phyloP scores from a whole-genome alignment of 2,888 invertebrate genomes.

The Thymelicus acteon region DNA sequence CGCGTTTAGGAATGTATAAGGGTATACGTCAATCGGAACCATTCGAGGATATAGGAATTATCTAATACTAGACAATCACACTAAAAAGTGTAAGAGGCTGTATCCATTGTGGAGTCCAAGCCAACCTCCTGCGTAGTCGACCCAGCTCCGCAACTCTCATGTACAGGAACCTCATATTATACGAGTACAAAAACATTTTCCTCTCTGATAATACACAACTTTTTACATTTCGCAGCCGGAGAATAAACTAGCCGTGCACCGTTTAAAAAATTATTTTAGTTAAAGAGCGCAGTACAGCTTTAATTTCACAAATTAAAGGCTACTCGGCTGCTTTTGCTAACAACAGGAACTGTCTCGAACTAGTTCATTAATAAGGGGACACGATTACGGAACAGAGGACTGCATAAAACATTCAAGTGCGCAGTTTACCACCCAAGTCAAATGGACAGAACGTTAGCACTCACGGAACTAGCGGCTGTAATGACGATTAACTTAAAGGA shows the following conservation, averaged over 20 bases:
- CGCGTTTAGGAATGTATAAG: too few species aligned
- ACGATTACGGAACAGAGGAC: slow-evolving; percentile 9
- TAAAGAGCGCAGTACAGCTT: slow-evolving; percentile 7
- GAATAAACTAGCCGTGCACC: not conserved
- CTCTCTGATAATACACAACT: not conserved
- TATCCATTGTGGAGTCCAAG: too few species aligned
- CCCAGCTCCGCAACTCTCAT: too few species aligned
- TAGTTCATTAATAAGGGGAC: slow-evolving; percentile 18
- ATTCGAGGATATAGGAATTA: too few species aligned
- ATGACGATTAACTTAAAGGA: too few species aligned
- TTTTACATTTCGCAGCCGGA: not conserved
- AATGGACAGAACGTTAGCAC: not conserved
- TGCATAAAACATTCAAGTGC: slow-evolving; percentile 19
- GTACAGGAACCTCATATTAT: too few species aligned
- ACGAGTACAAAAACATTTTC: not conserved
- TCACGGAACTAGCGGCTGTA: too few species aligned
- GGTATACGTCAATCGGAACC: too few species aligned
- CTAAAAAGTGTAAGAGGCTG: too few species aligned
- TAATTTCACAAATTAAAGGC: slow-evolving; percentile 31
- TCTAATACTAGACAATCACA: too few species aligned
- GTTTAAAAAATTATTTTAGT: not conserved
- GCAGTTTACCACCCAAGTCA: slow-evolving; percentile 12
- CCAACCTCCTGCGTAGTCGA: too few species aligned
- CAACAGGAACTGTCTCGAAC: slow-evolving; percentile 1
- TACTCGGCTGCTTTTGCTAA: slow-evolving; percentile 9